phyloP scores from a whole-genome alignment of 2,113 vertebrate species.

The Pygoscelis antarcticus region DNA sequence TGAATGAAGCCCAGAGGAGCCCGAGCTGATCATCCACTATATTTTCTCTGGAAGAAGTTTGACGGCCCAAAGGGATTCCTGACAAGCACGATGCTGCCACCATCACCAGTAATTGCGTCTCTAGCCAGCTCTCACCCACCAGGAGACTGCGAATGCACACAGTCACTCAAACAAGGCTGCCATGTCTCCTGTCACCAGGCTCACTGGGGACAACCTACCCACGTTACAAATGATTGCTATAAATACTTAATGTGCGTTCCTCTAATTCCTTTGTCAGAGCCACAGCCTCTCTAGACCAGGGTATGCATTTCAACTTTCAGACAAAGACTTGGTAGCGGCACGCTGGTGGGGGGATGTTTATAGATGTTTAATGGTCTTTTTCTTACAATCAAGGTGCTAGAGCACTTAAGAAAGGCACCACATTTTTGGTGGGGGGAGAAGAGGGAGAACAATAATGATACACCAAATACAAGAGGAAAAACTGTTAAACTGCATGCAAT shows the following conservation, averaged over 20 bases:
- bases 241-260: not conserved
- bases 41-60: not conserved
- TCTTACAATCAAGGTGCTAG: not conserved
- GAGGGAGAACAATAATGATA: not conserved
- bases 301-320: not conserved
- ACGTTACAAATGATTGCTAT: not conserved
- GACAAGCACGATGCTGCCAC: not conserved
- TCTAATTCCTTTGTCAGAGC: not conserved
- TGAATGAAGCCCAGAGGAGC: not conserved
- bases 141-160: not conserved
- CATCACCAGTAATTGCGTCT: not conserved
- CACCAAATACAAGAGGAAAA: not conserved
- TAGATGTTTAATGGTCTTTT: conserved; percentile 16
- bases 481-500: not conserved
- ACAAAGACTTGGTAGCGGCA: not conserved
- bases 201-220: not conserved
- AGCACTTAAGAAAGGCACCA: not conserved
- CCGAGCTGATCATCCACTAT: fast-evolving
- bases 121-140: not conserved
- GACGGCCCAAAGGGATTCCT: not conserved
- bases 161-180: not conserved
- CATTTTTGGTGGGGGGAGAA: not conserved
- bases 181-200: not conserved
- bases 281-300: not conserved
- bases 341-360: not conserved